Percentiles rank a stretch among this genome's conserved stretches.
phyloP scores from a whole-genome alignment of 2,888 invertebrate species.

The Drepana falcataria region DNA sequence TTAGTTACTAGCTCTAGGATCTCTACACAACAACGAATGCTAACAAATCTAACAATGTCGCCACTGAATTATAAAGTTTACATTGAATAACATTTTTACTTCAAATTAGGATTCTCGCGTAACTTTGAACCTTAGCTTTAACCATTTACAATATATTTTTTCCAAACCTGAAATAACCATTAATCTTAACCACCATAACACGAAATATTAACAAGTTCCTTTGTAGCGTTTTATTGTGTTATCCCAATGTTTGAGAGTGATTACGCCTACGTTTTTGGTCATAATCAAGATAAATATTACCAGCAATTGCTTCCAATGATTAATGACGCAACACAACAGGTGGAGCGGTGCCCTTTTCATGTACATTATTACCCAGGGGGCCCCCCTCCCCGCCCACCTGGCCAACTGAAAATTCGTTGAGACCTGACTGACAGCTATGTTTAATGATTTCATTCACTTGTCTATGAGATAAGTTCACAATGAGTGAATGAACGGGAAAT shows the following conservation, averaged over 20 bases:
- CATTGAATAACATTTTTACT: too few relatives aligned
- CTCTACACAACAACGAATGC: too few relatives aligned
- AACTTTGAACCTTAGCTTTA: neutral
- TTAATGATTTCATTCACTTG: too few relatives aligned
- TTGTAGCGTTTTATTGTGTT: slow-evolving; percentile 28
- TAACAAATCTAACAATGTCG: too few relatives aligned
- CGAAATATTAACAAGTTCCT: slow-evolving; percentile 8
- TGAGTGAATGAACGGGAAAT: too few relatives aligned
- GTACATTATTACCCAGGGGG: slow-evolving; percentile 2
- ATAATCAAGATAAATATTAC: slow-evolving; percentile 51
- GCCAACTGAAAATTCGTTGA: neutral
- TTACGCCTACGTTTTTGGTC: slow-evolving; percentile 25
- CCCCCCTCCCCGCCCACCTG: neutral
- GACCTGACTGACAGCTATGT: neutral
- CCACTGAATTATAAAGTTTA: too few relatives aligned
- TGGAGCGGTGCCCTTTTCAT: slow-evolving; percentile 10
- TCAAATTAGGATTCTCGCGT: neutral
- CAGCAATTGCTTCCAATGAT: slow-evolving; percentile 35
- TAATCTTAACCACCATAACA: neutral
- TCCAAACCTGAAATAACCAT: neutral
- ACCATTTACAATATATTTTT: neutral
- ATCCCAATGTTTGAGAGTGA: slow-evolving; percentile 31
- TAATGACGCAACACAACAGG: slow-evolving; percentile 26
- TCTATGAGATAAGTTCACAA: too few relatives aligned
- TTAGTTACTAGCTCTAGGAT: too few relatives aligned